Evolutionary conservation across 2,888 invertebrate genomes (phyloP), one percentile per base, ranked within the genome.

Genomic region (Latheticus oryzae): DNA sequence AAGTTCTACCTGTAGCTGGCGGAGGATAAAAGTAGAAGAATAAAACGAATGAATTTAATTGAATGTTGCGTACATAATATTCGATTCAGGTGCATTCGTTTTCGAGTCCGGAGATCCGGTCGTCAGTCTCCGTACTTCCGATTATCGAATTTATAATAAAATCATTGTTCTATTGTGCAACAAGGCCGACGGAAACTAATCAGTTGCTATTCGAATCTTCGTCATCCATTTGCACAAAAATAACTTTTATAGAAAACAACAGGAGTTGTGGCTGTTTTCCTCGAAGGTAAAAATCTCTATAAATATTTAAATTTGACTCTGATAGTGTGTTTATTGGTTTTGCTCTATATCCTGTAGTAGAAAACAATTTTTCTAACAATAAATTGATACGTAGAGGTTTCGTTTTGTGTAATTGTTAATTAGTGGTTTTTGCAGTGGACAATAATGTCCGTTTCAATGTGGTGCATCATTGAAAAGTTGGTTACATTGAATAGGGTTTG

Each of bases 181-280:
- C 65, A 64, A 66, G 66, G 66, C 69, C 62, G 62, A 61, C 73
- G 73, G 73, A 75, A 75, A 70, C 73, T 74, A 75, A 74, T 75
- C 73, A 73, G 66, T 69, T 67, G 48, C 58, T 28, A 58, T 58
- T 58, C 45, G 53, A 37, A 15, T 26, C 37, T n/a, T 54, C 53
- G 55, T 40, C 55, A 40, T 35, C 30, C 28, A 21, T 15, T 47
- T 32, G 55, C 40, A 32, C 47, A 48, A 55, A 55, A 55, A 55
- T 55, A 48, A n/a, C n/a, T n/a, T n/a, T n/a, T n/a, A n/a, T n/a
- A n/a, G n/a, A n/a, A n/a, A 55, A 47, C 26, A 26, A 28, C 24
- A 9, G 13, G n/a, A 16, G 24, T 13, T 12, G 19, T 9, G 23
- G 40, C 21, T 3, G 35, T 9, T n/a, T 12, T 32, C 35, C 35